Conservation (phyloP, 2,113 vertebrate genomes). For the Rhea pennata region DNA sequence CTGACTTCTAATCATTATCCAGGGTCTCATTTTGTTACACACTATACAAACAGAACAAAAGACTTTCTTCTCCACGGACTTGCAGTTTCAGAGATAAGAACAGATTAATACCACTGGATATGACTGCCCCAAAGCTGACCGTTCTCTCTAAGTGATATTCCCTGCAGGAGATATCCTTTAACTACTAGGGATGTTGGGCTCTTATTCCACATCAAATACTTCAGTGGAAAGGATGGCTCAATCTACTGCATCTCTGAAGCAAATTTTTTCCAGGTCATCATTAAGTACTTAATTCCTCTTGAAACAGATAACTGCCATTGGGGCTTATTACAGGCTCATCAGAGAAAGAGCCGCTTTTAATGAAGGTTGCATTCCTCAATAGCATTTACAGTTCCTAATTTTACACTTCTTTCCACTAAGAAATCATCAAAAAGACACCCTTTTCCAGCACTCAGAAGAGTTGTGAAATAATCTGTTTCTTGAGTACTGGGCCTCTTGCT, state of each 20-base stretch:
- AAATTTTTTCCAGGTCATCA: neutral
- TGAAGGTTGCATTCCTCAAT: neutral
- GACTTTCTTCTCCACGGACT: neutral
- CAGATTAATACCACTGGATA: neutral
- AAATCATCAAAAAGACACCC: neutral
- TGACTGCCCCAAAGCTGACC: neutral
- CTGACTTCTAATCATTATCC: neutral
- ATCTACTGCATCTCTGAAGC: neutral
- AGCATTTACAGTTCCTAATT: neutral
- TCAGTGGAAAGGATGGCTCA: neutral
- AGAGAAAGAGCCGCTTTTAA: neutral
- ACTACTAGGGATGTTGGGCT: neutral
- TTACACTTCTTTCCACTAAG: neutral
- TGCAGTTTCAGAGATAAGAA: neutral
- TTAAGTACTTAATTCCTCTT: neutral
- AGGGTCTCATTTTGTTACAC: neutral
- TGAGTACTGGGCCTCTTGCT: neutral
- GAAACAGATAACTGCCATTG: neutral
- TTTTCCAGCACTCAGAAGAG: neutral
- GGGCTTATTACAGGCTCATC: neutral
- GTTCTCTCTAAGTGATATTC: neutral
- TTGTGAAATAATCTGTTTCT: neutral
- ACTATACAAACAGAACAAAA: neutral
- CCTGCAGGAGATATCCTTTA: neutral
- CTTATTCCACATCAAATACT: neutral